Conservation (phyloP, 2,113 vertebrate genomes). For the Phainopepla nitens region DNA sequence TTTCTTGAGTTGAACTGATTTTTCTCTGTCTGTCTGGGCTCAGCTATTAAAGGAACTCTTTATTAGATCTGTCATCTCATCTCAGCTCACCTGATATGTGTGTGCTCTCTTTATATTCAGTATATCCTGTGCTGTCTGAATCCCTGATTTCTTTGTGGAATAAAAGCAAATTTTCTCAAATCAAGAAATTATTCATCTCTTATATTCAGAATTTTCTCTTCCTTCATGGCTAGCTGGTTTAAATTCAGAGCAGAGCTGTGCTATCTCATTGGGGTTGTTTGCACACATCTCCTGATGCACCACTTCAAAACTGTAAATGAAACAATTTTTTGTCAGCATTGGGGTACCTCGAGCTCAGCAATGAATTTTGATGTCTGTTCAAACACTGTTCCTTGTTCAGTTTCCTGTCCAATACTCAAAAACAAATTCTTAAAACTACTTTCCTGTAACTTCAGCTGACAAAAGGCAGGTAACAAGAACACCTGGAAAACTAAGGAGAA, state of each 20-base stretch:
- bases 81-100: neutral
- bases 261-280: neutral
- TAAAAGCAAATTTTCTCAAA: neutral
- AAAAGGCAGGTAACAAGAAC: neutral
- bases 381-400: neutral
- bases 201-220: neutral
- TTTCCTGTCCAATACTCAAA: neutral
- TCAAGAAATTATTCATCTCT: neutral
- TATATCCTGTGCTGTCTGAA: neutral
- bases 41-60: neutral
- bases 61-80: neutral
- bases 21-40: neutral
- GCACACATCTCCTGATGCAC: neutral
- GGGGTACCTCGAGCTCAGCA: neutral
- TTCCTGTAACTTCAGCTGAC: neutral
- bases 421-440: neutral
- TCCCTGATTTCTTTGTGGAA: neutral
- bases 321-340: neutral
- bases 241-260: neutral
- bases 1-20: neutral
- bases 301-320: neutral
- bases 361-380: neutral
- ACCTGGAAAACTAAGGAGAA: neutral
- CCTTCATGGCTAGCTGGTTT: neutral
- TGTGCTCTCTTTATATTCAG: neutral